These are phyloP conservation scores for Paradoxurus hermaphroditus DNA, from an alignment of 2,113 vertebrate genomes.

Conservation along the genomic window DNA sequence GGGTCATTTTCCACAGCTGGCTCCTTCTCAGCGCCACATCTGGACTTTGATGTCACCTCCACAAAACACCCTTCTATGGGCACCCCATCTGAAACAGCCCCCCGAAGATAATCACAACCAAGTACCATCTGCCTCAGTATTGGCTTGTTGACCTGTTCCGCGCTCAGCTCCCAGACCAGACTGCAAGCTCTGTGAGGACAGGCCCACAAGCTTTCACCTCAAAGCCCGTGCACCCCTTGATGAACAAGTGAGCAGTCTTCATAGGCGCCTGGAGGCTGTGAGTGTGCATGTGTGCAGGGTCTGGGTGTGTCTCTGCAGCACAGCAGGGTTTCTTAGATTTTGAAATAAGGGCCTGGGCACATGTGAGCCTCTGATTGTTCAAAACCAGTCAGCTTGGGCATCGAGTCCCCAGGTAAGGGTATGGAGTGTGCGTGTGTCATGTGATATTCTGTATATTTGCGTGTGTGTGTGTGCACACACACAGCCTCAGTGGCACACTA, in stretches of 20 bases:
- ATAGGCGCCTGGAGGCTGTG: neutral
- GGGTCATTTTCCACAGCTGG: neutral
- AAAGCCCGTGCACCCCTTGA: too few species aligned
- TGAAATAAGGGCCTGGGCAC: neutral
- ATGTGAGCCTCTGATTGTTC: neutral
- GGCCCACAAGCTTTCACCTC: accelerated
- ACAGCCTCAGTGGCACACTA: neutral
- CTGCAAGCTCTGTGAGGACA: neutral
- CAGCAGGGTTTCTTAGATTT: accelerated
- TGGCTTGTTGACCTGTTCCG: neutral
- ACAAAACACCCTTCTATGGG: neutral
- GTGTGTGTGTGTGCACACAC: accelerated
- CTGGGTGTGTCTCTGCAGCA: neutral
- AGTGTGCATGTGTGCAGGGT: neutral
- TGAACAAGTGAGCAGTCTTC: accelerated
- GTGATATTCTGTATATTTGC: accelerated
- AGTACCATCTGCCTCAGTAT: neutral
- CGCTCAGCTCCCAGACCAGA: neutral
- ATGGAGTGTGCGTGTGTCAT: accelerated
- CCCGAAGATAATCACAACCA: accelerated
- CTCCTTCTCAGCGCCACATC: neutral
- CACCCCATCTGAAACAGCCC: neutral
- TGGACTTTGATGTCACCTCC: neutral
- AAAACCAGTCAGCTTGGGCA: neutral
- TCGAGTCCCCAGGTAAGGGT: neutral